A percentile compares a stretch with the other conserved stretches of the same genome.
These are phyloP conservation scores for Drosophila limbata DNA, from an alignment of 2,888 invertebrate genomes.

Conservation along the genomic window DNA sequence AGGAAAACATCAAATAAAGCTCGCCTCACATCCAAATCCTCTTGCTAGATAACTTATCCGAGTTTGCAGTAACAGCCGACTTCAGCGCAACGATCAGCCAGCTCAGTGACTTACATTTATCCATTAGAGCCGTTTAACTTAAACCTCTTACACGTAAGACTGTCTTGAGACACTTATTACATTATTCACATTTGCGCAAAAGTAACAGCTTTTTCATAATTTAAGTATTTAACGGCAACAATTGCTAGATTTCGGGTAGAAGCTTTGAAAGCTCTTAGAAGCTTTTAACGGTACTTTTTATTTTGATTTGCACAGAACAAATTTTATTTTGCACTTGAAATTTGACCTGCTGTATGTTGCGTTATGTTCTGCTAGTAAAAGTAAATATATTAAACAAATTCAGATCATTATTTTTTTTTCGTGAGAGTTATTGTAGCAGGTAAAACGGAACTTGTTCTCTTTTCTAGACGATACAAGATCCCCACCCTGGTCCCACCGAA, in stretches of 20 bases:
- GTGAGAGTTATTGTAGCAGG: no score
- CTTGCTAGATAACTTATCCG: no score
- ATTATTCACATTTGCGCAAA: no score
- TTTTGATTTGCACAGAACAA: not conserved
- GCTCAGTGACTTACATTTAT: no score
- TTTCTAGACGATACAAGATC: no score
- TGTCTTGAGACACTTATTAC: not conserved
- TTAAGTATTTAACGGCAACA: not conserved
- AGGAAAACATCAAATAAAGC: no score
- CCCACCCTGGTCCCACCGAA: no score
- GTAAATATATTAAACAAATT: not conserved
- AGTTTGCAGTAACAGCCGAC: no score
- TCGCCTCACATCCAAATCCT: no score
- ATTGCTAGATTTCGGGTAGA: not conserved
- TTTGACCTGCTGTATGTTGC: not conserved
- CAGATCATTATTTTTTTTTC: not conserved
- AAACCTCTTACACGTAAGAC: not conserved
- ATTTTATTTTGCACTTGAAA: not conserved
- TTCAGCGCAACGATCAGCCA: no score
- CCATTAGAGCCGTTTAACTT: not conserved
- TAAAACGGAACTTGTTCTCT: no score
- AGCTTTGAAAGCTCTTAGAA: slow-evolving; percentile 4
- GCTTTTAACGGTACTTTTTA: slow-evolving; percentile 3
- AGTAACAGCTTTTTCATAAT: not conserved
- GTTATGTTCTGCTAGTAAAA: not conserved